Evolutionary conservation across 2,797 vertebrate species (phyloP).

Genomic region (Sphaeramia orbicularis): DNA sequence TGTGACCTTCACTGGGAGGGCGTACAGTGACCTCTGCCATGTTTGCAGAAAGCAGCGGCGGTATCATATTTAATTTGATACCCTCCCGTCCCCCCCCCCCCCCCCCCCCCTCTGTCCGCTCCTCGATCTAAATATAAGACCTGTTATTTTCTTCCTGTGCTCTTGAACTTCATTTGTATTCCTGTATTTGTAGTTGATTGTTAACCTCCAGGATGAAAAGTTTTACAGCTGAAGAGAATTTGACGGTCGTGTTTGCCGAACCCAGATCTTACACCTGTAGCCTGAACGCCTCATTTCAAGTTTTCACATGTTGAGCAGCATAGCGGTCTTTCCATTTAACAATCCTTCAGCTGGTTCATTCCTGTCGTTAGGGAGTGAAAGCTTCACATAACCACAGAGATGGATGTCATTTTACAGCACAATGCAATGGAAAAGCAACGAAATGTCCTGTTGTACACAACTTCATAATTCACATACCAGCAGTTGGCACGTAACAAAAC

Average conservation of each 20-base stretch:
- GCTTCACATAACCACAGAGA: too few relatives aligned
- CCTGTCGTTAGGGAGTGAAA: too few relatives aligned
- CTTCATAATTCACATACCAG: too few relatives aligned
- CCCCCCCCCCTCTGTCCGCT: background rate
- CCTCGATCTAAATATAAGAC: background rate
- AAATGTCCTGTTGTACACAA: too few relatives aligned
- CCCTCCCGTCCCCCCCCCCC: too few relatives aligned
- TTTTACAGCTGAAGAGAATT: constrained; percentile 4
- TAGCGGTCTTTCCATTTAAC: too few relatives aligned
- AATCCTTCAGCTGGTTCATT: too few relatives aligned
- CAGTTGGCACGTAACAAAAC: too few relatives aligned
- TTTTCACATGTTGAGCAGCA: too few relatives aligned
- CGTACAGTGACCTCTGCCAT: constrained; percentile 31
- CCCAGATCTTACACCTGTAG: constrained; percentile 4
- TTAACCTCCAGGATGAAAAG: constrained; percentile 9
- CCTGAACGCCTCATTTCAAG: constrained; percentile 14
- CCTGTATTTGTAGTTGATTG: constrained; percentile 6
- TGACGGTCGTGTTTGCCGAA: constrained; percentile 8
- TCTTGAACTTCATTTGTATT: constrained; percentile 1
- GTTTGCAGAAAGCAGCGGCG: constrained; percentile 1
- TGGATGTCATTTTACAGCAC: too few relatives aligned
- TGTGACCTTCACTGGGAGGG: constrained; percentile 67
- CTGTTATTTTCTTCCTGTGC: constrained; percentile 1
- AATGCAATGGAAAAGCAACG: too few relatives aligned
- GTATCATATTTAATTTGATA: constrained; percentile 9